phyloP scores from a whole-genome alignment of 2,888 invertebrate species.

The Germaria angustata region DNA sequence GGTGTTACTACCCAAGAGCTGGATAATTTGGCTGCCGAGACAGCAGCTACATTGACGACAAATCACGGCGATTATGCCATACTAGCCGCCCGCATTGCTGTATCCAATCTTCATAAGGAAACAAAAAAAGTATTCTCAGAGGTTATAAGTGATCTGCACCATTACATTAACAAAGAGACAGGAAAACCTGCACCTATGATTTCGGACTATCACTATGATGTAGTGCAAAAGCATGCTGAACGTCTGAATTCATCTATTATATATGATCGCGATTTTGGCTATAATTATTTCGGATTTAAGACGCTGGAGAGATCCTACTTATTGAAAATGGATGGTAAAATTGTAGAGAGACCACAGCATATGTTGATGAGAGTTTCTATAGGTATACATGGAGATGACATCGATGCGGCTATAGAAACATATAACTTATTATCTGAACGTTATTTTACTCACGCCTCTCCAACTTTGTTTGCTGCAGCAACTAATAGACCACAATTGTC shows the following conservation, averaged over 20 bases:
- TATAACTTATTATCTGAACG: conserved; percentile 96
- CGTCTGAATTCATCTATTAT: conserved; percentile 96
- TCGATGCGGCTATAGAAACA: conserved; percentile 95
- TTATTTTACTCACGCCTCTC: conserved; percentile 98
- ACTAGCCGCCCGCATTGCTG: conserved; percentile 93
- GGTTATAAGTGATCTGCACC: conserved; percentile 92
- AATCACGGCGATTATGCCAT: conserved; percentile 98
- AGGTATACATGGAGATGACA: conserved; percentile 96
- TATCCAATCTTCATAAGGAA: conserved; percentile 99
- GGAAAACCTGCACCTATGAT: conserved; percentile 90
- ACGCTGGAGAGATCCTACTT: conserved; percentile 97
- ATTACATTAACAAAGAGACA: conserved; percentile 87
- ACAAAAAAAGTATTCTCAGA: conserved; percentile 98
- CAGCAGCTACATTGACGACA: conserved; percentile 98
- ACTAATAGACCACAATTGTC: conserved; percentile 95
- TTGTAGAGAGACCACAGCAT: conserved; percentile 98
- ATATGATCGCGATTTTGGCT: conserved; percentile 97
- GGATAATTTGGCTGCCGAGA: conserved; percentile 98
- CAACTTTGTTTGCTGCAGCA: conserved; percentile 97
- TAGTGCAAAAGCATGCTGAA: conserved; percentile 93
- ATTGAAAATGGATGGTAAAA: conserved; percentile 93
- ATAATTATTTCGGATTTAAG: conserved; percentile 99
- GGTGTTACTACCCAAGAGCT: conserved; percentile 98
- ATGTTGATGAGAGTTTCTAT: conserved; percentile 99
- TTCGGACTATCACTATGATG: conserved; percentile 88